Base-by-base conservation (phyloP, 2,888 invertebrate genomes). In the Helleia helle region DNA sequence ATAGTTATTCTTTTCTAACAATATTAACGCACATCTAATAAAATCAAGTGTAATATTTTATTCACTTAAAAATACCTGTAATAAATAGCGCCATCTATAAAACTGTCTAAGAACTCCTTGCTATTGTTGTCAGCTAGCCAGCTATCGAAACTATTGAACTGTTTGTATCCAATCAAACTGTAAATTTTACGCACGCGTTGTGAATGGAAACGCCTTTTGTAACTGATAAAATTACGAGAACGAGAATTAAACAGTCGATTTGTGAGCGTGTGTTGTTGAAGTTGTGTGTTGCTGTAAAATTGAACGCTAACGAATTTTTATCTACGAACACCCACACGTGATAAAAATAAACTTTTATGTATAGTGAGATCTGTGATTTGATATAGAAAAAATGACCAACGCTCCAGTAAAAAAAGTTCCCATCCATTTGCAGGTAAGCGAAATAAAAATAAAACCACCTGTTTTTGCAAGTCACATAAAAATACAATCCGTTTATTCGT, bases 361-460 rank as follows among this genome's bases (percentile, higher is more conserved):
- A 48, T 62, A 56, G 77, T 81, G 75, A 56, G 59, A 57, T 61
- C 30, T 48, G 73, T 77, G 69, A 43, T 56, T 60, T 62, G 59
- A 52, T 62, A 62, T 62, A 65, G 48, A 62, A 54, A 83, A 76
- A 71, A 92, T 91, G 91, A 58, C 65, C 44, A 74, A 59, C 69
- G 93, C 94, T 53, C 95, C 95, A 51, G 95, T 96, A 55, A 96
- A 96, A 83, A 96, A 97, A 86, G 95, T 96, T 47, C 96, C 96
- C 44, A 95, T 97, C 70, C 96, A 97, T 83, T 87, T 95, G 65
- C 94, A 95, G 91, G 93, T 96, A 80, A 89, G 86, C 29, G 46
- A 41, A 22, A 34, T 12, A 47, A 50, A 51, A 50, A 40, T 37
- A 38, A 47, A 14, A 43, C 65, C 50, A 76, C 70, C 71, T 76